These are phyloP conservation scores for Dryocosmus kuriphilus DNA, from an alignment of 2,888 invertebrate genomes.

Conservation along the genomic window DNA sequence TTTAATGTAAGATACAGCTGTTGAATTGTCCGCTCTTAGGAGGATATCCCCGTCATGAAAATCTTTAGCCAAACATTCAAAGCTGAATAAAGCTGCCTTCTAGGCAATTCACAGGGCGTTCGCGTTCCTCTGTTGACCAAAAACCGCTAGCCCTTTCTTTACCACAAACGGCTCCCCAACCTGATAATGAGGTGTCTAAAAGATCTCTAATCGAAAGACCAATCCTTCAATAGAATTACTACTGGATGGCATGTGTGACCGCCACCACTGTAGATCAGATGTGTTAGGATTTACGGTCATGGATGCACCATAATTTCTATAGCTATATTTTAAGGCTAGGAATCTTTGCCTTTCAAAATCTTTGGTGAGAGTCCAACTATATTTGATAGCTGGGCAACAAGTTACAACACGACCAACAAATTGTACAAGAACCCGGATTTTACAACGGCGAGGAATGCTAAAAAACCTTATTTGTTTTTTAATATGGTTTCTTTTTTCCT, in stretches of 20 bases:
- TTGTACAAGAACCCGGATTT: conserved; percentile 42
- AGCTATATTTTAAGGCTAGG: neutral
- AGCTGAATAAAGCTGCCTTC: too few relatives aligned
- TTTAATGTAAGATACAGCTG: too few relatives aligned
- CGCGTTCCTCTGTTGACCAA: conserved; percentile 45
- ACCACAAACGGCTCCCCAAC: conserved; percentile 47
- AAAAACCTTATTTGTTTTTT: conserved; percentile 13
- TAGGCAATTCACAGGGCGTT: too few relatives aligned
- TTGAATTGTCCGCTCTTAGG: too few relatives aligned
- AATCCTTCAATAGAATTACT: conserved; percentile 41
- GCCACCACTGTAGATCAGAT: conserved; percentile 43
- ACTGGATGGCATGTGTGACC: neutral
- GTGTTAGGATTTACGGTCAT: conserved; percentile 1
- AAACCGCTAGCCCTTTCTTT: conserved; percentile 41
- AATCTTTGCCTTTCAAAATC: conserved; percentile 44
- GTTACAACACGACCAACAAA: conserved; percentile 43
- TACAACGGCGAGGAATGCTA: conserved; percentile 1
- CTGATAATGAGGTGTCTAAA: conserved; percentile 50
- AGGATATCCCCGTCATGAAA: too few relatives aligned
- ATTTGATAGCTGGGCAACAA: conserved; percentile 45
- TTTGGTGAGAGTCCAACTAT: conserved; percentile 40
- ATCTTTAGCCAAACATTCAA: too few relatives aligned
- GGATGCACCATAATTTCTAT: conserved; percentile 29
- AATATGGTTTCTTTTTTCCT: conserved; percentile 29
- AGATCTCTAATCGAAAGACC: conserved; percentile 45